These are phyloP conservation scores for Alloscopus bannaensis DNA, from an alignment of 2,888 invertebrate species.

Conservation along the genomic window DNA sequence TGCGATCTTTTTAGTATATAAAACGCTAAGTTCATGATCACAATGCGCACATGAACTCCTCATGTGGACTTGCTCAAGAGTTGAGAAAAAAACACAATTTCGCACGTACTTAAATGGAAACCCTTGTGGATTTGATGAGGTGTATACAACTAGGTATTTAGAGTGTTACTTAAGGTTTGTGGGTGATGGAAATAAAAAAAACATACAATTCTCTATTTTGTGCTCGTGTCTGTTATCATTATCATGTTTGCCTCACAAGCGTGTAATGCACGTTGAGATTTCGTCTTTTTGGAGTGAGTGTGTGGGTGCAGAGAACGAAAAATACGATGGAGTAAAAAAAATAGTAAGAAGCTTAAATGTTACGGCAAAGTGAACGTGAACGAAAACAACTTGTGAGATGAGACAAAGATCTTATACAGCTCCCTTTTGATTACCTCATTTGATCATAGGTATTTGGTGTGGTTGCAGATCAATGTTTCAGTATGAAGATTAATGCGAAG, in stretches of 20 bases:
- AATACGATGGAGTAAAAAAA: neutral
- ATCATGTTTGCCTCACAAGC: neutral
- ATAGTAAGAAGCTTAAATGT: neutral
- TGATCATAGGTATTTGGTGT: conserved; percentile 14
- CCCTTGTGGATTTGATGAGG: neutral
- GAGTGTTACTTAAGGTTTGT: neutral
- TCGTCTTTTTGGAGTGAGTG: neutral
- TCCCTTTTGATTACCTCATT: conserved; percentile 38
- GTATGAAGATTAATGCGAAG: too few relatives aligned
- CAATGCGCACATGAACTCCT: too few relatives aligned
- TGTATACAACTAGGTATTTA: neutral
- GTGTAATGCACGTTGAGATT: neutral
- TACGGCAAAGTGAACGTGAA: conserved; percentile 12
- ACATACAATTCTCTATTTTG: neutral
- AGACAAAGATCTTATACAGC: too few relatives aligned
- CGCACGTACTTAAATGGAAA: conserved; percentile 47
- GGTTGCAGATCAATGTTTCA: too few relatives aligned
- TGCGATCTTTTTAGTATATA: neutral
- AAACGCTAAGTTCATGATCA: conserved; percentile 25
- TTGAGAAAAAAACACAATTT: conserved; percentile 34
- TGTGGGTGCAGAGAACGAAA: neutral
- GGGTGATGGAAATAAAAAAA: neutral
- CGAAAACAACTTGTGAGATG: neutral
- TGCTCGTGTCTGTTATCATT: neutral
- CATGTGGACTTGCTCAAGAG: too few relatives aligned